phyloP scores from a whole-genome alignment of 2,113 vertebrate species.

The Periophthalmodon schlosseri region DNA sequence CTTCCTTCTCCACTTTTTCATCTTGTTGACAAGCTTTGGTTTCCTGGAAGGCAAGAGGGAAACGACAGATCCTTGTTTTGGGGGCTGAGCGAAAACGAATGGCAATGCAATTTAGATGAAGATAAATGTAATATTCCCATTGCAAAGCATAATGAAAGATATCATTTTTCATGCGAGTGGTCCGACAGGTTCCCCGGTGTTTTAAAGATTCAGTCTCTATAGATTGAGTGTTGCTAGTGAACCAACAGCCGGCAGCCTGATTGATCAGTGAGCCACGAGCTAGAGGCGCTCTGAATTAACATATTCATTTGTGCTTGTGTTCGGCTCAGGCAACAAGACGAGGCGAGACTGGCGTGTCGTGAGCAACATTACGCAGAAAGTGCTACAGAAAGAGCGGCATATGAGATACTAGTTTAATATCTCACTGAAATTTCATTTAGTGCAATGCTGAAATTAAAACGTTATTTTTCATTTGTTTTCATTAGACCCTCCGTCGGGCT shows the following conservation, averaged over 20 bases:
- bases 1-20: neutral
- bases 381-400: constrained; percentile 14
- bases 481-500: neutral
- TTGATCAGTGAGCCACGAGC: constrained; percentile 57
- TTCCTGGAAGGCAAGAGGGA: neutral
- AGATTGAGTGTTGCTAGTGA: constrained; percentile 32
- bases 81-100: constrained; percentile 5
- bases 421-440: constrained; percentile 40
- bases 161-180: constrained; percentile 31
- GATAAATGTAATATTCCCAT: constrained; percentile 27
- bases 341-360: constrained; percentile 14
- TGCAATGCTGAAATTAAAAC: constrained; percentile 15
- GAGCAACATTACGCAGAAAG: constrained; percentile 22
- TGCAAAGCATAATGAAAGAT: constrained; percentile 17
- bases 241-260: constrained; percentile 46
- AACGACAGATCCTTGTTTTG: constrained; percentile 1
- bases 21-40: neutral
- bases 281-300: constrained; percentile 47
- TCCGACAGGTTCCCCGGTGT: constrained; percentile 10
- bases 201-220: constrained; percentile 45
- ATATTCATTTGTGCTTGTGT: constrained; percentile 62
- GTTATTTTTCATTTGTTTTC: constrained; percentile 18
- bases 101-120: constrained; percentile 16
- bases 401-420: constrained; percentile 46
- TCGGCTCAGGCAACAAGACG: constrained; percentile 48